Evolutionary conservation across 2,888 invertebrate genomes (phyloP).

Genomic region (Noctua janthe): DNA sequence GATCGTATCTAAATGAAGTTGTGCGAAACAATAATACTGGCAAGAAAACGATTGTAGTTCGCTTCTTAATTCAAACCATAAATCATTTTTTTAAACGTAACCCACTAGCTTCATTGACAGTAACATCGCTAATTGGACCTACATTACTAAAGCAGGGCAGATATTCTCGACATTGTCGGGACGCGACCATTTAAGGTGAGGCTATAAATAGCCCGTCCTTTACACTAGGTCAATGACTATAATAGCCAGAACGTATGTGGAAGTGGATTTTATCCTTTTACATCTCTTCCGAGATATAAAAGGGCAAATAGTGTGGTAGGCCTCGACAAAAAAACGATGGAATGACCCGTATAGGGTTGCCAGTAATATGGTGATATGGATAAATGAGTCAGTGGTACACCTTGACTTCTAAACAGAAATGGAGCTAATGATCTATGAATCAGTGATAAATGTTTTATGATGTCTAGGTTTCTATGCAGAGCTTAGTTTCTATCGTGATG

Average conservation of each 20-base stretch:
- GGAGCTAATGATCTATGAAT: constrained; percentile 51
- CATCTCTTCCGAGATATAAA: constrained; percentile 64
- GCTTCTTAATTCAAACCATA: constrained; percentile 38
- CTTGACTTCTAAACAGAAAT: constrained; percentile 56
- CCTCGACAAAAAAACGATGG: constrained; percentile 50
- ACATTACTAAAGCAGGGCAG: constrained; percentile 43
- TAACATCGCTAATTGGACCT: constrained; percentile 44
- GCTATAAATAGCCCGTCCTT: constrained; percentile 58
- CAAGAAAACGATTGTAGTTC: background rate
- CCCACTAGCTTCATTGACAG: constrained; percentile 16
- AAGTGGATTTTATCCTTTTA: constrained; percentile 60
- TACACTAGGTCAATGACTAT: constrained; percentile 63
- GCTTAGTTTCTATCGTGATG: constrained; percentile 27
- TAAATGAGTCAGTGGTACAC: constrained; percentile 36
- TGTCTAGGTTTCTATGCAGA: constrained; percentile 28
- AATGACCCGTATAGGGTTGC: constrained; percentile 46
- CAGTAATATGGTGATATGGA: constrained; percentile 13
- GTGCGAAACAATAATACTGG: background rate
- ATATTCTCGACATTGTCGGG: constrained; percentile 51
- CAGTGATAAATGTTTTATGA: constrained; percentile 35
- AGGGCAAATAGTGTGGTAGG: constrained; percentile 44
- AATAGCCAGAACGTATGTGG: constrained; percentile 60
- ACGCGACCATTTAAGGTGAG: constrained; percentile 45
- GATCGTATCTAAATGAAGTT: background rate
- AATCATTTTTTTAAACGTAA: constrained; percentile 22